Evolutionary conservation across 37 sponge, comb jelly and placozoan genomes (phyloP).

Genomic region (Axinella damicornis): DNA sequence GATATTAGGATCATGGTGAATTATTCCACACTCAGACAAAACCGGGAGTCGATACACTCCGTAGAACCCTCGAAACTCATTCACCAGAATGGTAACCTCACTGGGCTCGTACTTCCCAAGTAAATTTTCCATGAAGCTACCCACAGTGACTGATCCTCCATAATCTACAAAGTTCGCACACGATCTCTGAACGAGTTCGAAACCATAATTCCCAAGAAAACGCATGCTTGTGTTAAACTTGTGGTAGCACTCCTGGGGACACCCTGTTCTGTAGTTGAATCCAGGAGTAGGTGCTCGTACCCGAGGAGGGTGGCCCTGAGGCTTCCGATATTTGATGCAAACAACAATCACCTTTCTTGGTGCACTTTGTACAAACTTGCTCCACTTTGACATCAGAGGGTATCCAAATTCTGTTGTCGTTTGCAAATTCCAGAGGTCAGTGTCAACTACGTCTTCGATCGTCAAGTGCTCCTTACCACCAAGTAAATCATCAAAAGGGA

Average conservation of each 20-base stretch:
- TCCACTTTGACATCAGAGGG: slow-evolving; percentile 14
- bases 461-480: neutral
- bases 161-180: slow-evolving; percentile 38
- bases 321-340: slow-evolving; percentile 41
- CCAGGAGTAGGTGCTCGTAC: slow-evolving; percentile 27
- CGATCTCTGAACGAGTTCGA: slow-evolving; percentile 18
- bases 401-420: neutral
- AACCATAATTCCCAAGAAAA: slow-evolving; percentile 4
- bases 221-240: slow-evolving; percentile 4
- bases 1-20: neutral
- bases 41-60: slow-evolving; percentile 41
- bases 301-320: neutral
- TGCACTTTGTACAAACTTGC: slow-evolving; percentile 25
- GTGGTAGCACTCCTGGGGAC: slow-evolving; percentile 11
- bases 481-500: neutral
- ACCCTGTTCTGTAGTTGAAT: neutral
- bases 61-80: slow-evolving; percentile 59
- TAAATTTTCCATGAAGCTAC: slow-evolving; percentile 13
- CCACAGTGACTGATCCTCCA: neutral
- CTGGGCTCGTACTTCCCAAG: slow-evolving; percentile 6
- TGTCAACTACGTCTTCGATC: slow-evolving; percentile 27
- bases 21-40: slow-evolving; percentile 26
- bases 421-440: slow-evolving; percentile 7
- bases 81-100: slow-evolving; percentile 34
- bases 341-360: slow-evolving; percentile 29